phyloP scores from a whole-genome alignment of 30 jellyfish, hydroid and myxozoan genomes.

The Aurelia sp. region DNA sequence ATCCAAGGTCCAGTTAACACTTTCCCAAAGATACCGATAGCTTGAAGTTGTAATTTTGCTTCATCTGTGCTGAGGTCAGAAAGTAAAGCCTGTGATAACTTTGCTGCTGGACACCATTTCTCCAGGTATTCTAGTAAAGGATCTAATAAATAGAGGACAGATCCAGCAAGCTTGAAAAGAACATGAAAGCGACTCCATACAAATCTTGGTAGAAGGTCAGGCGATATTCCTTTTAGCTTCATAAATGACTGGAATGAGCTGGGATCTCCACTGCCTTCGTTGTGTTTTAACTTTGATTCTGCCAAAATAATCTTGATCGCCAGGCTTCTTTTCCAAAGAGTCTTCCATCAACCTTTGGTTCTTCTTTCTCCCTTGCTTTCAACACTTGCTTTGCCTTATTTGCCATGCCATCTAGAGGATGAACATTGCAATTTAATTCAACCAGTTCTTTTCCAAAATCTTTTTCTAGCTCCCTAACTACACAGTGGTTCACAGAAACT shows the following conservation, averaged over 20 bases:
- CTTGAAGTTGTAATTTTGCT: conserved; percentile 4
- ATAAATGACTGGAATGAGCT: conserved; percentile 22
- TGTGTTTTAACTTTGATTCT: conserved; percentile 16
- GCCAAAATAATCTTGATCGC: background rate
- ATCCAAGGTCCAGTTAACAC: conserved; percentile 29
- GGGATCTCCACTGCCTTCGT: conserved; percentile 24
- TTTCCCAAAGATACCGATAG: conserved; percentile 18
- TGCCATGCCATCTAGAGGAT: too few species aligned
- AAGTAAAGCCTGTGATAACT: background rate
- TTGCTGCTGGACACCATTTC: background rate
- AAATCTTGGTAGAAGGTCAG: conserved; percentile 17
- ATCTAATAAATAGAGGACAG: too few species aligned
- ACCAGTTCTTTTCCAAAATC: too few species aligned
- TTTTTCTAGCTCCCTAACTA: too few species aligned
- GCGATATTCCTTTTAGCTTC: conserved; percentile 2
- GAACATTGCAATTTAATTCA: too few species aligned
- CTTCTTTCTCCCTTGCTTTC: too few species aligned
- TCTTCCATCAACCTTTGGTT: too few species aligned
- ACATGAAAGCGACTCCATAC: too few species aligned
- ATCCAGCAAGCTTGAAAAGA: too few species aligned
- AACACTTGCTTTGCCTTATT: too few species aligned
- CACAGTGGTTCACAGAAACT: too few species aligned
- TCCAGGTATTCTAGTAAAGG: background rate
- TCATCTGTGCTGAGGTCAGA: background rate
- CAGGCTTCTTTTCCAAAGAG: conserved; percentile 12